Evolutionary conservation across 2,113 vertebrate genomes (phyloP), one percentile per base, ranked within the genome.

Genomic region (Sphaerodactylus townsendi): DNA sequence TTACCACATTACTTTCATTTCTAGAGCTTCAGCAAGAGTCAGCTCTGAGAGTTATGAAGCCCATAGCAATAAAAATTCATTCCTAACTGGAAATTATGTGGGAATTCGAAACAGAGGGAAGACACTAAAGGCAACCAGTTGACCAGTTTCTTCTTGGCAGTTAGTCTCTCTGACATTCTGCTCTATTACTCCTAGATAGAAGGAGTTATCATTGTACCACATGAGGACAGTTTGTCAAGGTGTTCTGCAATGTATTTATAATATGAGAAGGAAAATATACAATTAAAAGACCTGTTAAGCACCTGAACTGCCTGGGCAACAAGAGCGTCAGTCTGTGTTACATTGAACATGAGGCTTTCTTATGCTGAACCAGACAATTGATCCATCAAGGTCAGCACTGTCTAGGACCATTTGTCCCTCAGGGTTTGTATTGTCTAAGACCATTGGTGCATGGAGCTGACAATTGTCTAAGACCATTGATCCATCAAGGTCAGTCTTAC

Each of bases 51-150:
- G 48, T 77, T 70, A 70, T 35, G 74, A 37, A 84, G 28, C 82
- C 74, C 65, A 41, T 59, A 65, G 75, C 74, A 59, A 70, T 84
- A 77, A 84, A 84, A 25, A 84, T 17, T 66, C 65, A 84, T 70
- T 84, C 65, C 70, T 84, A 77, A 77, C 46, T 68, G 19, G 48
- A 77, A 84, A 77, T 44, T 25, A 30, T 84, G 70, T 69, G 37
- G 37, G 59, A 84, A 84, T 70, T 68, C 77, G 39, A 50, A 77
- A 44, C 7, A 33, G 28, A 70, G 33, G 13, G 50, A 84, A 77
- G n/a, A 33, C 50, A 84, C 37, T 65, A 77, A 81, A 44, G 35
- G 35, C 74, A 77, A 53, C 19, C 66, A 64, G 74, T 59, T 33
- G 68, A 46, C 48, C 33, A 33, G 65, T 62, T 75, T 84, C 75